phyloP scores from a whole-genome alignment of 2,888 invertebrate genomes.

The Stenodema calcarata region DNA sequence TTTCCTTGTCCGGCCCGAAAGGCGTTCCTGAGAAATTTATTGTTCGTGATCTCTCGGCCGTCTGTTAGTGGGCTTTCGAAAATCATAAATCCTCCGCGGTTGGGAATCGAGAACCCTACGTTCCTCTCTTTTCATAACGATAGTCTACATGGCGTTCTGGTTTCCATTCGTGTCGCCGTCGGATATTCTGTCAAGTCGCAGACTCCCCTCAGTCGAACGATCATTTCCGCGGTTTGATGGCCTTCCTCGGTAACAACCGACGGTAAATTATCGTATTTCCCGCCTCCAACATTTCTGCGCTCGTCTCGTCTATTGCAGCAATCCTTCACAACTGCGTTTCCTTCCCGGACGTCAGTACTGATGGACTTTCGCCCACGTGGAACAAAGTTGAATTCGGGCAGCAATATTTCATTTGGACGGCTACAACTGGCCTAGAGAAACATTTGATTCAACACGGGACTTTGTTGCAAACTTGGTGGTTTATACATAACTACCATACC shows the following conservation, averaged over 20 bases:
- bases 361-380: no score
- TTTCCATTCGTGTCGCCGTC: not conserved
- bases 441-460: no score
- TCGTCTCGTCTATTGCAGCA: not conserved
- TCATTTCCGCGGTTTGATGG: conserved; percentile 28
- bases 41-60: not conserved
- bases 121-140: not conserved
- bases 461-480: no score
- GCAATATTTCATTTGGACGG: no score
- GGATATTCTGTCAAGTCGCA: conserved; percentile 9
- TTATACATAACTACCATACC: no score
- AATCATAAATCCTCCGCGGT: not conserved
- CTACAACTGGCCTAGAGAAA: not conserved
- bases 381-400: no score
- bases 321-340: not conserved
- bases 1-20: not conserved
- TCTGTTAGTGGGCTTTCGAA: not conserved
- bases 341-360: no score
- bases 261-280: not conserved
- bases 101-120: not conserved
- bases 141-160: no score
- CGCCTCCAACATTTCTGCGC: not conserved
- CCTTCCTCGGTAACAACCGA: not conserved
- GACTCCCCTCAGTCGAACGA: not conserved
- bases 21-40: not conserved